Base-by-base conservation (phyloP, 2,888 invertebrate species). In the Cataglyphis cursor region DNA sequence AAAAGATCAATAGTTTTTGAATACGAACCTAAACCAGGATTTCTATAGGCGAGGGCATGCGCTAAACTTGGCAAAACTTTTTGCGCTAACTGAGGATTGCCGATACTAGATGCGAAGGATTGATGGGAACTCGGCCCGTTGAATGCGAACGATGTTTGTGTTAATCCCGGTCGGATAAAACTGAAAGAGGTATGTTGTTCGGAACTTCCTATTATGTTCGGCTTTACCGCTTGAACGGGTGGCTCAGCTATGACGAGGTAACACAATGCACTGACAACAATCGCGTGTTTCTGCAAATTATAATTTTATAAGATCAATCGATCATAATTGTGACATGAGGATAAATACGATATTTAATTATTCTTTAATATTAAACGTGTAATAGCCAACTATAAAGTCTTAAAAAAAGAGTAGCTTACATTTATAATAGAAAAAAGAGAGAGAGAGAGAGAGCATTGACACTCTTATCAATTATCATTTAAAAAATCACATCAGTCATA, bases 151-250 rank as follows among this genome's bases (percentile, higher is more conserved):
- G 94, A 92, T 0, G 94, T 94, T 85, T 94, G 94, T 6, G 94
- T 94, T 38, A 94, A 90, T 48, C 94, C 94, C 1, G 94, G 94
- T 21, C 94, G 89, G 5, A 94, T 81, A 66, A 94, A 94, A 83
- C 93, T 94, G 82, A 94, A 94, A 3, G 94, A 94, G 0, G 94
- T 93, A 57, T 94, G 94, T 66, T 94, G 94, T 31, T 93, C 93
- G 0, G 92, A 62, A 44, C 92, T 91, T 18, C 94, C 94, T 62
- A 94, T 86, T 9, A 94, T 83, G 68, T 94, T 89, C 0, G 93
- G 90, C 41, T 88, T 92, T 38, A 93, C 91, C 12, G 92, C 92
- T 62, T 91, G 90, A 31, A 85, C 59, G 9, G 91, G 87, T 76
- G 87, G 82, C 62, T 91, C 92, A 6, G 89, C 89, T 44, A 70